Conservation (phyloP, 2,113 vertebrate species). For the Dicaeum eximium region DNA sequence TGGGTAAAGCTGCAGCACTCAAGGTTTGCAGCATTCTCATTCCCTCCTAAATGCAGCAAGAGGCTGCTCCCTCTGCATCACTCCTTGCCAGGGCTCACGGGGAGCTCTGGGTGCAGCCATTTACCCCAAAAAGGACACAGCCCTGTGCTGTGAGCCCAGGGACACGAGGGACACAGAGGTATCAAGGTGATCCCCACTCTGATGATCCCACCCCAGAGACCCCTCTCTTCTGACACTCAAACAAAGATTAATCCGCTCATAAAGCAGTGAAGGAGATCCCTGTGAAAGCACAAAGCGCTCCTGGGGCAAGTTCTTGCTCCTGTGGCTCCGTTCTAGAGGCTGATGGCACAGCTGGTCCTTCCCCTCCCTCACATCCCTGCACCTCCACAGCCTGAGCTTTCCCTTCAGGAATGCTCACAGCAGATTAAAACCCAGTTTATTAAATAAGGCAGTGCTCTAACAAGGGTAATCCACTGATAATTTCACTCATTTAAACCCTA, state of each 20-base stretch:
- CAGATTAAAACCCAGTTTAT: slow-evolving; percentile 46
- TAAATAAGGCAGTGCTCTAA: slow-evolving; percentile 35
- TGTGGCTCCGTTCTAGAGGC: neutral
- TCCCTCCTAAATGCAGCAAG: neutral
- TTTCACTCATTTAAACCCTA: slow-evolving; percentile 47
- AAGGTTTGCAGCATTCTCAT: neutral
- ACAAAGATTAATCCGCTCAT: neutral
- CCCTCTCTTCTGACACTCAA: neutral
- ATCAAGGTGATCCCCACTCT: neutral
- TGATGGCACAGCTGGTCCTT: neutral
- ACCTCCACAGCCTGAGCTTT: neutral
- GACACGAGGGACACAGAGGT: rapidly evolving
- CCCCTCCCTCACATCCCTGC: neutral
- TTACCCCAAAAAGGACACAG: neutral
- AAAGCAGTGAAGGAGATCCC: neutral
- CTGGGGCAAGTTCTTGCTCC: neutral
- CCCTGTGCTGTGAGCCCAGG: neutral
- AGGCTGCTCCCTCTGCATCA: neutral
- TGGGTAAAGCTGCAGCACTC: neutral
- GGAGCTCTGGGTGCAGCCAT: neutral
- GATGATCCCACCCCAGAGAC: neutral
- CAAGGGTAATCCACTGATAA: slow-evolving; percentile 39
- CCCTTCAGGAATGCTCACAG: neutral
- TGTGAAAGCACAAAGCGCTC: neutral
- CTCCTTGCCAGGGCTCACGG: neutral